Evolutionary conservation across 2,797 vertebrate species (phyloP).

Genomic region (Neostethus bicornis): DNA sequence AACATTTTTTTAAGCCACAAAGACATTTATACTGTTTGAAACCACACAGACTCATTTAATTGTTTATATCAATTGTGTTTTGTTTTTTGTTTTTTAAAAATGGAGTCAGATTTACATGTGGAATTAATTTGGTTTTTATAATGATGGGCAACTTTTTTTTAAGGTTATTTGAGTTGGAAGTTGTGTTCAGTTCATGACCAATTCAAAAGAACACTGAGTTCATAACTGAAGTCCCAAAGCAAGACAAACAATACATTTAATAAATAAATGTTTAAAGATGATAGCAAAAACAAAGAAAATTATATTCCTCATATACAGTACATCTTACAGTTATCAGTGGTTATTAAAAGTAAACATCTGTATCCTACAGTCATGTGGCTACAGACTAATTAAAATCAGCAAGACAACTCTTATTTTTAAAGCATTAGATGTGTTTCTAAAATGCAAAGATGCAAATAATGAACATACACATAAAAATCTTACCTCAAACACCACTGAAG

Average conservation of each 20-base stretch:
- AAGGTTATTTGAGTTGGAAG: background rate
- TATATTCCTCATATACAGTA: constrained; percentile 1
- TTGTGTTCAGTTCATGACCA: background rate
- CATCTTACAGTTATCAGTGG: constrained; percentile 21
- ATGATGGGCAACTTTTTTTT: background rate
- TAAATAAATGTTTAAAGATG: too few species aligned
- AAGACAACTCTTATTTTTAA: constrained; percentile 54
- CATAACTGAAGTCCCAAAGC: background rate
- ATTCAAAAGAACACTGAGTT: background rate
- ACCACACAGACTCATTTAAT: background rate
- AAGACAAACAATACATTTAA: too few species aligned
- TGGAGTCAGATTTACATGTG: too few species aligned
- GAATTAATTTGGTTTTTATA: too few species aligned
- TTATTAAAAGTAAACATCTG: constrained; percentile 12
- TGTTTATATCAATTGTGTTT: background rate
- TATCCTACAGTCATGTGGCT: constrained; percentile 10
- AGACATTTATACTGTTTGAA: background rate
- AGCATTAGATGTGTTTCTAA: constrained; percentile 23
- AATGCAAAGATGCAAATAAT: constrained; percentile 22
- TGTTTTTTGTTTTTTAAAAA: background rate
- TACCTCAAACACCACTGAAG: constrained; percentile 93
- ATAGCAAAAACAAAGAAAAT: constrained; percentile 1
- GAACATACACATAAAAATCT: constrained; percentile 16
- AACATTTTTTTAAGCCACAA: background rate
- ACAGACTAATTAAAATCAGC: constrained; percentile 26